phyloP scores from a whole-genome alignment of 2,888 invertebrate species.

The Lepidonotus clava region DNA sequence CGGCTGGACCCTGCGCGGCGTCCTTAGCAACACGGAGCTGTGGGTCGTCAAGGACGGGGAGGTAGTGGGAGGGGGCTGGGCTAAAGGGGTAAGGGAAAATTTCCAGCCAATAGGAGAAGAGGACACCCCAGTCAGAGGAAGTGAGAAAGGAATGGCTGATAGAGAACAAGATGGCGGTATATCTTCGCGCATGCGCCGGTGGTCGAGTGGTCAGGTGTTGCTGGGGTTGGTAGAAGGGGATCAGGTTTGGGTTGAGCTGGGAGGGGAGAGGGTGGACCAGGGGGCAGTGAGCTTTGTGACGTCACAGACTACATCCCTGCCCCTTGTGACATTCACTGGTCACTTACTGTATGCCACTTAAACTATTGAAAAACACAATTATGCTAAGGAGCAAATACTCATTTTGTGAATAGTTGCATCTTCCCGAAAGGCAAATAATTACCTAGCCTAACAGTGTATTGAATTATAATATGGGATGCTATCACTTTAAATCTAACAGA shows the following conservation, averaged over 20 bases:
- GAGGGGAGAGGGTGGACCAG: neutral
- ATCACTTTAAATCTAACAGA: too few species aligned
- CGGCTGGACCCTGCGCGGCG: neutral
- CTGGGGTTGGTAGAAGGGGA: neutral
- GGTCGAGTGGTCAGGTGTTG: neutral
- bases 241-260: neutral
- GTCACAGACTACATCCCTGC: neutral
- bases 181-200: too few species aligned
- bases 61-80: neutral
- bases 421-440: too few species aligned
- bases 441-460: too few species aligned
- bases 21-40: neutral
- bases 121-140: neutral
- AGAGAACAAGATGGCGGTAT: neutral
- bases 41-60: neutral
- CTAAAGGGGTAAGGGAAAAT: neutral
- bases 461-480: too few species aligned
- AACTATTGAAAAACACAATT: too few species aligned
- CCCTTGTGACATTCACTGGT: neutral
- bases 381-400: too few species aligned
- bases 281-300: neutral
- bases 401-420: too few species aligned
- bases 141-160: neutral
- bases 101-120: neutral
- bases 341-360: slow-evolving; percentile 8